phyloP scores from a whole-genome alignment of 30 jellyfish, hydroid and myxozoan genomes.

The Rhopilema esculentum region DNA sequence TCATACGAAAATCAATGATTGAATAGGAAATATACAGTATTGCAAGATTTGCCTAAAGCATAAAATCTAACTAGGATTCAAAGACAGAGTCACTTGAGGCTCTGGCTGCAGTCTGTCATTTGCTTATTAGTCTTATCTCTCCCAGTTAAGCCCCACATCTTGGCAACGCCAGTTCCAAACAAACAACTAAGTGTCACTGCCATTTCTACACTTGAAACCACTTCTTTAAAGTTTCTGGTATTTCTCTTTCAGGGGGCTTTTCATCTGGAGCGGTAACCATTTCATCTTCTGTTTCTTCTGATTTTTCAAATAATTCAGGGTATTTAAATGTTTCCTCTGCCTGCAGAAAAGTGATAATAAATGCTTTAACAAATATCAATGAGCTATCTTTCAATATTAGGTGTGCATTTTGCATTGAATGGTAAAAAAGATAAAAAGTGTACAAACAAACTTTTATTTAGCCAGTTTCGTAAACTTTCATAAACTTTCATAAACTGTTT shows the following conservation, averaged over 20 bases:
- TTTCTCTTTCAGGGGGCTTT: constrained; percentile 32
- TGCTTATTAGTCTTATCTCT: no score
- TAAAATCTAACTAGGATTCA: no score
- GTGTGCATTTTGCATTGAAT: background rate
- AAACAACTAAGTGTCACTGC: no score
- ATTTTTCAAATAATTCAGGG: constrained; percentile 82
- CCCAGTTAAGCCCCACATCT: no score
- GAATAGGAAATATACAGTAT: no score
- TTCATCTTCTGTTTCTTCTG: constrained; percentile 17
- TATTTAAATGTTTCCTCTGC: constrained; percentile 83
- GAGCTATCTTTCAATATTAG: background rate
- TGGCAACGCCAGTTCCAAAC: no score
- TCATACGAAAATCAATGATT: no score
- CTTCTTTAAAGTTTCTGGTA: constrained; percentile 23
- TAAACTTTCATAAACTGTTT: no score
- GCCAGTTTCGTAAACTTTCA: no score
- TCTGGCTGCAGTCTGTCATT: no score
- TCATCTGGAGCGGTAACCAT: constrained; percentile 1
- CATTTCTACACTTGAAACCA: constrained; percentile 46
- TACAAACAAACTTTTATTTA: background rate
- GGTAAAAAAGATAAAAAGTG: background rate
- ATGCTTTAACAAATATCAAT: background rate
- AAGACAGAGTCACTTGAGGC: no score
- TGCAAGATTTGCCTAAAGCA: no score
- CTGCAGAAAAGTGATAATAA: constrained; percentile 25